Evolutionary conservation across 2,888 invertebrate species (phyloP).

Genomic region (Rhogogaster chlorosoma): DNA sequence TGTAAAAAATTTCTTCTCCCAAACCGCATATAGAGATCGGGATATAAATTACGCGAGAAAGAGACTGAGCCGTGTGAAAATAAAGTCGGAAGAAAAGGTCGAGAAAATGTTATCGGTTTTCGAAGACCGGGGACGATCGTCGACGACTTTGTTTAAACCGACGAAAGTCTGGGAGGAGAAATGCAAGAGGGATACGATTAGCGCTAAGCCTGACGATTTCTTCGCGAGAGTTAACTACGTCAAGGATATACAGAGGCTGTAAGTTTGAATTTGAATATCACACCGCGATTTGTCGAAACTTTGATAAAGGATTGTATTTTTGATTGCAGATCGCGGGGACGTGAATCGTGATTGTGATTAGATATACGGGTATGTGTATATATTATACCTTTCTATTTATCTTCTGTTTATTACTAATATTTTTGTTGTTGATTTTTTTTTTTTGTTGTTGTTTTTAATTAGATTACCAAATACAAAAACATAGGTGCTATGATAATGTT

Average conservation of each 20-base stretch:
- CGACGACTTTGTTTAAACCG: slow-evolving; percentile 67
- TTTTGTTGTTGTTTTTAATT: slow-evolving; percentile 68
- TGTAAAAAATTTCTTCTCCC: not conserved
- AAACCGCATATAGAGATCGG: slow-evolving; percentile 65
- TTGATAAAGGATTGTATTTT: no score
- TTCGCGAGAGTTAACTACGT: slow-evolving; percentile 63
- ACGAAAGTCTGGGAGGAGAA: slow-evolving; percentile 72
- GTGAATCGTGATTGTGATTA: no score
- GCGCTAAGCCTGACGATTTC: slow-evolving; percentile 42
- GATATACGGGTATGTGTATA: not conserved
- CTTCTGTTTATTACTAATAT: slow-evolving; percentile 73
- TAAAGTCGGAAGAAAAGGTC: not conserved
- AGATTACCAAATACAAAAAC: slow-evolving; percentile 76
- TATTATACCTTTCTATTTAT: slow-evolving; percentile 76
- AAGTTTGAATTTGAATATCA: no score
- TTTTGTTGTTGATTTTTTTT: slow-evolving; percentile 64
- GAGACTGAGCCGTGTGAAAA: slow-evolving; percentile 57
- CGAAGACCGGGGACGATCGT: slow-evolving; percentile 56
- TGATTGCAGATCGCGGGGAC: no score
- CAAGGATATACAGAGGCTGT: slow-evolving; percentile 71
- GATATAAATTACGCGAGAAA: slow-evolving; percentile 68
- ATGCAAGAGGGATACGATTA: slow-evolving; percentile 57
- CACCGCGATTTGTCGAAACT: no score
- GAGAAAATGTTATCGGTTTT: not conserved
- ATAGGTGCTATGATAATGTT: slow-evolving; percentile 74